phyloP scores from a whole-genome alignment of 2,797 vertebrate genomes.

The Xenopus petersii region DNA sequence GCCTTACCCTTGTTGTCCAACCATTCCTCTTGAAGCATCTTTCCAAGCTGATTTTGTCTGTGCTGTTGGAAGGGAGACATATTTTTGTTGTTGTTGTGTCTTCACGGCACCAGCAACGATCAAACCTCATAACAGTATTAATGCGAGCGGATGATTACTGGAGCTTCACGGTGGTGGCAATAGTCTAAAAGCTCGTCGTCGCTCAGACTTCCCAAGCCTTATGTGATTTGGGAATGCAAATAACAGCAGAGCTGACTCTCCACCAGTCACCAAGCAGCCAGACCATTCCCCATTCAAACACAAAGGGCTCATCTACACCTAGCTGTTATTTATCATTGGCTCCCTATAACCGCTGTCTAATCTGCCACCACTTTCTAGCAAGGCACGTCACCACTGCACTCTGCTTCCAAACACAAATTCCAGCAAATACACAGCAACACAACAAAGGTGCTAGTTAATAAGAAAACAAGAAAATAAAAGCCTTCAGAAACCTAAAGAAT shows the following conservation, averaged over 20 bases:
- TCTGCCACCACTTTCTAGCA: too few relatives aligned
- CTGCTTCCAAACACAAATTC: too few relatives aligned
- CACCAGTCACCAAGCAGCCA: conserved; percentile 21
- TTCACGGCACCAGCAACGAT: background rate
- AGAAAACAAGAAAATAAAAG: conserved; percentile 3
- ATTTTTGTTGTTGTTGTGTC: background rate
- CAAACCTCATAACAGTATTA: conserved; percentile 2
- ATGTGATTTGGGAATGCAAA: conserved; percentile 16
- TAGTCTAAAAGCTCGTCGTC: background rate
- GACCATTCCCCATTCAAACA: conserved; percentile 36
- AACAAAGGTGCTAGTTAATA: background rate
- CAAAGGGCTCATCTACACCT: conserved; percentile 32
- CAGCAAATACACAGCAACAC: background rate
- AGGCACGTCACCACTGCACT: too few relatives aligned
- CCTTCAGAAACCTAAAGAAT: conserved; percentile 3
- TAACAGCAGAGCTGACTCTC: conserved; percentile 33
- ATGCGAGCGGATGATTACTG: background rate
- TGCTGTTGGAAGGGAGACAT: background rate
- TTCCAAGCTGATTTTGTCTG: conserved; percentile 18
- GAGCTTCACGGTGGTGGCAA: background rate
- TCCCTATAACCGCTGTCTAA: conserved; percentile 17
- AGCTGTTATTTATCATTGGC: background rate
- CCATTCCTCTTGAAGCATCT: background rate
- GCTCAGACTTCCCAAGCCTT: conserved; percentile 10
- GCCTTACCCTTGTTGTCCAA: conserved; percentile 19